Conservation (phyloP, 2,888 invertebrate species). For the Selenia dentaria region DNA sequence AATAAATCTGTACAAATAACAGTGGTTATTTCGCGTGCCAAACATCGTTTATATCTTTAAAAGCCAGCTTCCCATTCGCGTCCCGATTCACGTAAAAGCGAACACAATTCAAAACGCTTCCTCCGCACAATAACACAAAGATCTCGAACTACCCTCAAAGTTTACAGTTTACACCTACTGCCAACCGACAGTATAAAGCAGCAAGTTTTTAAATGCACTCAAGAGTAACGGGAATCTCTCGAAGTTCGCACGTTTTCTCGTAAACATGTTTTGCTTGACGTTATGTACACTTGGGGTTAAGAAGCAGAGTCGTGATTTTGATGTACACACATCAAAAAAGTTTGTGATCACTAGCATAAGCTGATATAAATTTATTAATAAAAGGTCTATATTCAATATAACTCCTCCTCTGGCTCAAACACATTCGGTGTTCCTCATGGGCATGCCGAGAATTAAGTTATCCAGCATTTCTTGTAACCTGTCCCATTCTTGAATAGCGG, state of each 20-base stretch:
- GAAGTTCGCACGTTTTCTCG: constrained; percentile 23
- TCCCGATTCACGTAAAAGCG: constrained; percentile 9
- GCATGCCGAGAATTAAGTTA: too few relatives aligned
- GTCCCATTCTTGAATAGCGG: too few relatives aligned
- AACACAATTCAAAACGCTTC: constrained; percentile 14
- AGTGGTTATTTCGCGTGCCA: too few relatives aligned
- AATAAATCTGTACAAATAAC: too few relatives aligned
- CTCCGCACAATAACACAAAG: constrained; percentile 16
- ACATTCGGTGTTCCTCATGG: too few relatives aligned
- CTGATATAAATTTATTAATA: too few relatives aligned
- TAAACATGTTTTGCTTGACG: constrained; percentile 37
- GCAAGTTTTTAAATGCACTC: constrained; percentile 35
- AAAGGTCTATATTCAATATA: too few relatives aligned
- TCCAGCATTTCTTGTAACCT: too few relatives aligned
- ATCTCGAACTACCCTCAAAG: constrained; percentile 14
- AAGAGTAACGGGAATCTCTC: constrained; percentile 25
- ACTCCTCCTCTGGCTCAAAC: too few relatives aligned
- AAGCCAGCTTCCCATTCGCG: constrained; percentile 1
- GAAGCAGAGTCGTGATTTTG: too few relatives aligned
- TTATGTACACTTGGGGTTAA: constrained; percentile 7
- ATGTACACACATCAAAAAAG: too few relatives aligned
- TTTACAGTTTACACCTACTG: constrained; percentile 18
- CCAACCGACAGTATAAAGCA: constrained; percentile 17
- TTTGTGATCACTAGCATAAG: too few relatives aligned
- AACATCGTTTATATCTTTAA: neutral